These are phyloP conservation scores for Cephus spinipes DNA, from an alignment of 2,888 invertebrate genomes.

Conservation along the genomic window DNA sequence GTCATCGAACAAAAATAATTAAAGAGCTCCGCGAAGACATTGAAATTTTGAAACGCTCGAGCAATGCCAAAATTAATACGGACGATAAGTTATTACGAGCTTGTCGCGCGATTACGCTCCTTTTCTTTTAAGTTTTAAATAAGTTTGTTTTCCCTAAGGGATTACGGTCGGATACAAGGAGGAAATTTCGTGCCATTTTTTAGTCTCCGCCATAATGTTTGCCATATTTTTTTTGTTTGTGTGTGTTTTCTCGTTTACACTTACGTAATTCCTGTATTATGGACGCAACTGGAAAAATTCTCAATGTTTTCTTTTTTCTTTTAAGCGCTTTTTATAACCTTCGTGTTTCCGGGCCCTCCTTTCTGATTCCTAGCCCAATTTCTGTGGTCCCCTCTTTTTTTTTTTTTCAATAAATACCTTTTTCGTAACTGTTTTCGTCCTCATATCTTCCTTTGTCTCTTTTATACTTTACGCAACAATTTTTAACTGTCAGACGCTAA, in stretches of 20 bases:
- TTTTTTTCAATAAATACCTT: background rate
- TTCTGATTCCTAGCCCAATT: background rate
- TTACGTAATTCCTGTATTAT: background rate
- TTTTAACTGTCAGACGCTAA: background rate
- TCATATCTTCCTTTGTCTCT: background rate
- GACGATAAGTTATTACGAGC: background rate
- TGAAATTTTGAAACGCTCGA: background rate
- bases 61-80: background rate
- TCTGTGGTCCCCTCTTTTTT: background rate
- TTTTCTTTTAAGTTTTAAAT: background rate
- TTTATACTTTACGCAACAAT: background rate
- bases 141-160: background rate
- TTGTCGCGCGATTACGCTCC: background rate
- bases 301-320: background rate
- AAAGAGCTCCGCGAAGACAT: background rate
- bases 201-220: slow-evolving; percentile 44
- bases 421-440: background rate
- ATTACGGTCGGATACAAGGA: background rate
- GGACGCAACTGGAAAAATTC: background rate
- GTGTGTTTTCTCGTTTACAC: slow-evolving; percentile 6
- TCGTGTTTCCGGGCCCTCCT: slow-evolving; percentile 1
- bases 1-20: background rate
- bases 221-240: slow-evolving; percentile 40
- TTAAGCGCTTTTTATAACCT: background rate
- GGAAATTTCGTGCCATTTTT: slow-evolving; percentile 37